phyloP scores from a whole-genome alignment of 2,113 vertebrate genomes.

The Anser brachyrhynchus region DNA sequence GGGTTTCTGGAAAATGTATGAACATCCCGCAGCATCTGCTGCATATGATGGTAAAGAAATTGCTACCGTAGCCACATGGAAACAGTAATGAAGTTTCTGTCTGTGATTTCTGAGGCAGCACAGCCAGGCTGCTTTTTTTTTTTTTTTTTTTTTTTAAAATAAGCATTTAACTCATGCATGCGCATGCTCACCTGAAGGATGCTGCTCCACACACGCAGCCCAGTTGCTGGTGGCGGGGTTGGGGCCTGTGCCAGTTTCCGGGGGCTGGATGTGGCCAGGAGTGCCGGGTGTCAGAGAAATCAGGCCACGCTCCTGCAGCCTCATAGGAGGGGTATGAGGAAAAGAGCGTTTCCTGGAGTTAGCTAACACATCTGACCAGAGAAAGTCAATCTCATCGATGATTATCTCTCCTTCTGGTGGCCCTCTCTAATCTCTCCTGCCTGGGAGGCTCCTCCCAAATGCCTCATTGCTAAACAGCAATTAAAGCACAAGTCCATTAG shows the following conservation, averaged over 20 bases:
- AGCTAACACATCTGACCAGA: constrained; percentile 31
- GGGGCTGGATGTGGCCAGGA: constrained; percentile 15
- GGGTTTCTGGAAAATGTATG: constrained; percentile 1
- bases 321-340: constrained; percentile 31
- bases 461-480: constrained; percentile 42
- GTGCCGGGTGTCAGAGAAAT: neutral
- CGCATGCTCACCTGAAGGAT: neutral
- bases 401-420: constrained; percentile 43
- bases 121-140: neutral
- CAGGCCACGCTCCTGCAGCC: neutral
- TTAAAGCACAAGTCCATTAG: constrained; percentile 10
- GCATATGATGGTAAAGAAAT: neutral
- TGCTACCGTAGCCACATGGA: neutral
- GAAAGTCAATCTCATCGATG: constrained; percentile 27
- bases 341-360: constrained; percentile 36
- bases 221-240: neutral
- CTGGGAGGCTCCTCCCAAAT: constrained; percentile 1
- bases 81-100: neutral
- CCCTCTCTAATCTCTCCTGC: constrained; percentile 6
- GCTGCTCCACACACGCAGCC: neutral
- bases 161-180: neutral
- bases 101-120: neutral
- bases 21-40: neutral
- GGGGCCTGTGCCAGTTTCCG: neutral
- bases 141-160: neutral